Evolutionary conservation across 2,888 invertebrate genomes (phyloP), one percentile per base, ranked within the genome.

Genomic region (Mimachlamys varia): DNA sequence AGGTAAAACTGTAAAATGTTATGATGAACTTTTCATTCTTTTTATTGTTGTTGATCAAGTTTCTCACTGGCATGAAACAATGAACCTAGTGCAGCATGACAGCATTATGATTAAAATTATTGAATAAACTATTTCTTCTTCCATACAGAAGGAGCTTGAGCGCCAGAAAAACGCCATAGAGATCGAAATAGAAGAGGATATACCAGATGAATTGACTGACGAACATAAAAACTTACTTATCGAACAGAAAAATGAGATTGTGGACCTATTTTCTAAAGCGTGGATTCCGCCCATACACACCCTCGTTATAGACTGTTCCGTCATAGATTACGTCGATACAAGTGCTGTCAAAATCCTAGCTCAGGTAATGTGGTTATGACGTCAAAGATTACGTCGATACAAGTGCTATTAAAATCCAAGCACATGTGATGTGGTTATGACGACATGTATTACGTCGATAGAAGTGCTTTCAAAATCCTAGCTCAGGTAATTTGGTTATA

Each of bases 251-350:
- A 92, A 92, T 88, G 91, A 94, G 13, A 92, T 94, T 4, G 58
- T 93, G 88, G 91, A 92, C 19, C 89, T 93, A 50, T 94, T 94
- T 55, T 90, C 92, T 13, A 90, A 92, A 49, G 93, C 94, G 0
- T 94, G 94, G 94, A 91, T 93, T 33, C 94, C 94, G 0, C 94
- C 94, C 0, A 92, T 94, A 15, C 92, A 95, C 62, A 95, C 95
- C 58, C 93, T 96, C 62, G 94, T 96, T 49, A 94, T 96, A 89
- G 97, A 97, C 91, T 96, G 96, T 89, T 96, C 96, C 10, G 95
- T 95, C 10, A 95, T 96, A 89, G 95, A 95, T 91, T 96, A 96
- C 92, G 94, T 96, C 13, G 96, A 96, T 91, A 95, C 95, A 5
- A 95, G 96, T 62, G 96, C 96, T 5, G 95, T 96, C 19, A 95